Evolutionary conservation across 2,888 invertebrate species (phyloP).

Genomic region (Stramonita haemastoma): DNA sequence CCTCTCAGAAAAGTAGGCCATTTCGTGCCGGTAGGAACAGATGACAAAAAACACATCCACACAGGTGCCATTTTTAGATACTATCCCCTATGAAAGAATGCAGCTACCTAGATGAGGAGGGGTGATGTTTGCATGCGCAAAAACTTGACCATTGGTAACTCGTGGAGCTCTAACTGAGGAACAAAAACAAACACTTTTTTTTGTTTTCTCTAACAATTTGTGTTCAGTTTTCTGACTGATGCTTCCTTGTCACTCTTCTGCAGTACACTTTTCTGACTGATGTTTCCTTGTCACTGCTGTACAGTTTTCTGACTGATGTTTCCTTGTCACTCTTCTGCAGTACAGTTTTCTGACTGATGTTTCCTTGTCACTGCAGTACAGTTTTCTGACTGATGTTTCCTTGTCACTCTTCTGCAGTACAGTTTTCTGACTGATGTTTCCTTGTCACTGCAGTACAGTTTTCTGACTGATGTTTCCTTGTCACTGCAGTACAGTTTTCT

Average conservation of each 20-base stretch:
- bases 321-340: constrained; percentile 80
- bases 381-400: neutral
- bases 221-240: neutral
- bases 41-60: no score
- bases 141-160: no score
- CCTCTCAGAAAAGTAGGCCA: no score
- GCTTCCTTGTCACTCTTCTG: neutral
- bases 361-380: constrained; percentile 83
- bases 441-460: constrained; percentile 85
- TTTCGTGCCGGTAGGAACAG: no score
- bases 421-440: constrained; percentile 56
- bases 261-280: constrained; percentile 85
- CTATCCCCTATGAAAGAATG: no score
- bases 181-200: no score
- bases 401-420: constrained; percentile 85
- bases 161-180: no score
- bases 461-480: neutral
- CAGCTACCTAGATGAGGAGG: no score
- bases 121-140: no score
- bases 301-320: constrained; percentile 79
- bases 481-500: constrained; percentile 86
- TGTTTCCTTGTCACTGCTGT: constrained; percentile 81
- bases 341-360: constrained; percentile 81
- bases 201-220: no score
- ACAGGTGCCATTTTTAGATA: no score